Evolutionary conservation across 2,797 vertebrate genomes (phyloP).

Genomic region (Anableps anableps): DNA sequence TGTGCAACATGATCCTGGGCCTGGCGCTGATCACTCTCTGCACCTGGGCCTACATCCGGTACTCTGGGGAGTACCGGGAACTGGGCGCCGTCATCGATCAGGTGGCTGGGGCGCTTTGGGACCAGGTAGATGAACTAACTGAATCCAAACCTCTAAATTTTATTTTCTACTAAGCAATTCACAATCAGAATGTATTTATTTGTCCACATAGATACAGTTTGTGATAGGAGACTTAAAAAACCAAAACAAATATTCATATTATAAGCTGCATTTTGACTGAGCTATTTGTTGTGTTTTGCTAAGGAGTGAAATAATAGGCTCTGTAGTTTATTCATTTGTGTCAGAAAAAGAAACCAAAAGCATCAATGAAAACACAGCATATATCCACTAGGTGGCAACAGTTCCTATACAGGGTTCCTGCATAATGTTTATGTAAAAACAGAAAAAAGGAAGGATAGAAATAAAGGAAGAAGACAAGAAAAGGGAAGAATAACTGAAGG

Average conservation of each 20-base stretch:
- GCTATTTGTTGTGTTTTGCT: background rate
- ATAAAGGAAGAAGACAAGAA: background rate
- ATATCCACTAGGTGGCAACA: slow-evolving; percentile 3
- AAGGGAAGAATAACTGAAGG: background rate
- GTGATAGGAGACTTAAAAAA: too few species aligned
- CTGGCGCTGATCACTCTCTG: slow-evolving; percentile 97
- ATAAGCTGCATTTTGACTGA: background rate
- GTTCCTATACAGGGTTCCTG: too few species aligned
- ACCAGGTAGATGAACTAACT: slow-evolving; percentile 86
- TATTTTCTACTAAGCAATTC: background rate
- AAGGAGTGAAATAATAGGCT: background rate
- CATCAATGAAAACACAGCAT: background rate
- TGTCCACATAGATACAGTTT: background rate
- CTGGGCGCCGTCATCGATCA: slow-evolving; percentile 98
- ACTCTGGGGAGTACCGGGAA: slow-evolving; percentile 97
- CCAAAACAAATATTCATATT: background rate
- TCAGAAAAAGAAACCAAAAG: background rate
- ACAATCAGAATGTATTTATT: background rate
- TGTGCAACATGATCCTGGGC: slow-evolving; percentile 99
- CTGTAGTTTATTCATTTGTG: background rate
- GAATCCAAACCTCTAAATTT: background rate
- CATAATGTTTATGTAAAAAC: background rate
- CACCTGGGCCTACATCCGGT: slow-evolving; percentile 99
- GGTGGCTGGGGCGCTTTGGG: slow-evolving; percentile 98
- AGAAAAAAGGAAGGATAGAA: background rate